Base-by-base conservation (phyloP, 2,888 invertebrate species). In the Nematopogon swammerdamellus region DNA sequence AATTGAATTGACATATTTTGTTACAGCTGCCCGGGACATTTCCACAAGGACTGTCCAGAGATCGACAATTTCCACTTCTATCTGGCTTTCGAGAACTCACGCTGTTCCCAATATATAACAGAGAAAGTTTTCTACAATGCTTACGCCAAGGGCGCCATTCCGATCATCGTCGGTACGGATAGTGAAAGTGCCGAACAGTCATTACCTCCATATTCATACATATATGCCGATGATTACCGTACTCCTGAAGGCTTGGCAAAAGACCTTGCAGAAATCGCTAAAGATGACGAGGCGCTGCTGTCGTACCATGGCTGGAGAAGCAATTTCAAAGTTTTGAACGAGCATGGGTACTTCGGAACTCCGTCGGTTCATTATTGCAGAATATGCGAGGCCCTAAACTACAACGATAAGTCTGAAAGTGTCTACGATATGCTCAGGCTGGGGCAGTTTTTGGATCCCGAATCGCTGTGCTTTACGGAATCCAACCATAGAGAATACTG, bases 261-360 rank as follows among this genome's bases (percentile, higher is more conserved):
- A 5, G 76, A 82, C 58, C 65, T 89, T 8, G 56, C 59, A 2
- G 65, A 69, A 49, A 65, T 88, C 46, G 72, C 81, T 51, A 45
- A 58, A 43, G 57, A 58, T 49, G 48, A 56, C 6, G 63, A 79
- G 17, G 72, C 69, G 54, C 55, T 72, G 25, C 57, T 71, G 0
- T 58, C 63, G 1, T 85, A 75, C 55, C 87, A 86, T 54, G 57
- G 64, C 48, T 89, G 88, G 89, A 81, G 85, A 51, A 67, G 64
- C 18, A 51, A 79, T 51, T 88, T 82, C 59, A 59, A 70, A 51
- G 70, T 86, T 1, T 48, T 80, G 0, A 86, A 87, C 56, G 87
- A 88, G 58, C 87, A 88, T 59, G 88, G 87, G 0, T 88, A 85
- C 60, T 87, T 87, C 57, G 77, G 82, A 14, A 77, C 82, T 1